Base-by-base conservation (phyloP, 2,113 vertebrate genomes). In the Xyliphius kryptos region DNA sequence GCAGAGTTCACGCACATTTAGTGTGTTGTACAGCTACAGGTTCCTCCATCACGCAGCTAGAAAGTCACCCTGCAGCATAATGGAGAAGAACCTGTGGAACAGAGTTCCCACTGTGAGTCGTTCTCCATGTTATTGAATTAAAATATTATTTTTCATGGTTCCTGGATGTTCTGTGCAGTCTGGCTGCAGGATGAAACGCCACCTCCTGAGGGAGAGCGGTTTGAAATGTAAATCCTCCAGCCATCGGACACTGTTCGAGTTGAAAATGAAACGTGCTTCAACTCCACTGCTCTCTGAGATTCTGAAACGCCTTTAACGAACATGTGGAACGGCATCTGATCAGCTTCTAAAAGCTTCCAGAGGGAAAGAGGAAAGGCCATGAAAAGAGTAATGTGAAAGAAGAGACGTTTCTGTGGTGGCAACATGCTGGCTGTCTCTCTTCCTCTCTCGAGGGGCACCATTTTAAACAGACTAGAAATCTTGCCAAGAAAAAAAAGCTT, bases 381-480 rank as follows among this genome's bases (percentile, higher is more conserved):
- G 14, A 17, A 8, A 47, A 53, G 11, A 2, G 6, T 14, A 38
- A 20, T 40, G 22, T 49, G 22, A 6, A 38, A 36, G 21, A 9
- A 5, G 41, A 19, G 43, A 15, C 55, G 54, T 41, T 49, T 70
- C 74, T 75, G 79, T 58, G 20, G 62, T n/a, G 13, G 2, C 14
- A 13, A 41, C n/a, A 61, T 79, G 81, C 67, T 75, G 74, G 72
- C 78, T 70, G 72, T 75, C 73, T 71, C 79, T 77, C 74, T 79
- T 80, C 74, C 17, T 20, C 75, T 57, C 74, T 77, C 77, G 78
- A 20, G 71, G 65, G 86, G 79, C 72, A 76, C 86, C 85, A 89
- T 89, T 89, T 46, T 90, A 86, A 88, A 87, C 85, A 82, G 74
- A 82, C 56, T 80, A 87, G 86, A 88, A 85, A 71, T 5, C 59